A percentile compares a stretch with the other conserved stretches of the same genome.
Conservation (phyloP, 2,113 vertebrate genomes). For the Condylura cristata region DNA sequence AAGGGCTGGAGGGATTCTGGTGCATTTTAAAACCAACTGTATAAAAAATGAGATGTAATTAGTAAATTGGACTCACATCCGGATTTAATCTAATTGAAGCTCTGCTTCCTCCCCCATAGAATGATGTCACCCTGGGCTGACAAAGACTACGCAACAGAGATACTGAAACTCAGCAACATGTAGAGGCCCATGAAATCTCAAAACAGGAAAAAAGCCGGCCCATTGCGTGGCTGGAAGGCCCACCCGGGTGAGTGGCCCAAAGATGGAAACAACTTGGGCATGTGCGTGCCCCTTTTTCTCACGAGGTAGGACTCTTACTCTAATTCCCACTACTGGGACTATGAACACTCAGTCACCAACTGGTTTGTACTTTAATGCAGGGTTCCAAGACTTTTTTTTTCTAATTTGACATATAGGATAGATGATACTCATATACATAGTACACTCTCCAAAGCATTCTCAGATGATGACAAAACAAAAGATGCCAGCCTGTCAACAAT, state of each 20-base stretch:
- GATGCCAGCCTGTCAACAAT: background rate
- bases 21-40: background rate
- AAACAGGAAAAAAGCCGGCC: background rate
- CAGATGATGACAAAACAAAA: background rate
- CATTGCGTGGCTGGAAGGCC: background rate
- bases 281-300: background rate
- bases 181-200: background rate
- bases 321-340: background rate
- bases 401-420: background rate
- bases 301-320: background rate
- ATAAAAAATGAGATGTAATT: slow-evolving; percentile 24
- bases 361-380: background rate
- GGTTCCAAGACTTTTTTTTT: background rate
- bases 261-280: background rate
- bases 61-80: background rate
- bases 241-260: background rate
- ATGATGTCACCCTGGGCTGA: background rate
- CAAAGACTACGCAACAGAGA: background rate
- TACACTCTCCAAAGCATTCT: background rate
- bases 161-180: background rate
- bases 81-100: background rate
- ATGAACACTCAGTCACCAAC: background rate
- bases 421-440: background rate
- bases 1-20: background rate
- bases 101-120: background rate